These are phyloP conservation scores for Sceloporus tristichus DNA, from an alignment of 2,113 vertebrate genomes.

Conservation along the genomic window DNA sequence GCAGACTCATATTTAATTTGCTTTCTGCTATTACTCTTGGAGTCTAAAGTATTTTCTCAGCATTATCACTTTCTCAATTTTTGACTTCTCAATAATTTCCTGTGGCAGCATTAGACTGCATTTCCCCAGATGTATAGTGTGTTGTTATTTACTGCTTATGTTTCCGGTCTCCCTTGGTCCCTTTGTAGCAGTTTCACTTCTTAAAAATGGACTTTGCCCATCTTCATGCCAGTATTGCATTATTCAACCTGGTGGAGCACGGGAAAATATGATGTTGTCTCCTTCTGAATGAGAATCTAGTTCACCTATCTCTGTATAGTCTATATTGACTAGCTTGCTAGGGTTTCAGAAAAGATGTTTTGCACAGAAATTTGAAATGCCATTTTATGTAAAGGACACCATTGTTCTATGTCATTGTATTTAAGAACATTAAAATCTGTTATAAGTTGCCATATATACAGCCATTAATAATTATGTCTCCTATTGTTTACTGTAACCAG, in stretches of 20 bases:
- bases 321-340: neutral
- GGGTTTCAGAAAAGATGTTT: neutral
- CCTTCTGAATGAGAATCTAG: neutral
- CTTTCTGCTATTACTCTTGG: conserved; percentile 22
- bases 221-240: neutral
- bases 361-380: neutral
- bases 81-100: neutral
- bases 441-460: neutral
- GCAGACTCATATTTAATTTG: conserved; percentile 40
- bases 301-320: neutral
- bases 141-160: conserved; percentile 12
- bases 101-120: conserved; percentile 36
- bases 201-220: conserved; percentile 4
- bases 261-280: neutral
- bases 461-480: neutral
- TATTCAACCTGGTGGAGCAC: neutral
- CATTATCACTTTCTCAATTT: conserved; percentile 25
- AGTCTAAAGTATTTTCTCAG: conserved; percentile 24
- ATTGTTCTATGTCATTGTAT: too few species aligned
- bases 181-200: neutral
- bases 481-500: neutral
- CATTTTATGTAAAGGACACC: too few species aligned
- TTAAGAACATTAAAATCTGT: neutral
- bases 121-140: conserved; percentile 23
- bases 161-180: neutral